Conservation (phyloP, 1,140 invertebrate genomes). For the Steinernema feltiae region DNA sequence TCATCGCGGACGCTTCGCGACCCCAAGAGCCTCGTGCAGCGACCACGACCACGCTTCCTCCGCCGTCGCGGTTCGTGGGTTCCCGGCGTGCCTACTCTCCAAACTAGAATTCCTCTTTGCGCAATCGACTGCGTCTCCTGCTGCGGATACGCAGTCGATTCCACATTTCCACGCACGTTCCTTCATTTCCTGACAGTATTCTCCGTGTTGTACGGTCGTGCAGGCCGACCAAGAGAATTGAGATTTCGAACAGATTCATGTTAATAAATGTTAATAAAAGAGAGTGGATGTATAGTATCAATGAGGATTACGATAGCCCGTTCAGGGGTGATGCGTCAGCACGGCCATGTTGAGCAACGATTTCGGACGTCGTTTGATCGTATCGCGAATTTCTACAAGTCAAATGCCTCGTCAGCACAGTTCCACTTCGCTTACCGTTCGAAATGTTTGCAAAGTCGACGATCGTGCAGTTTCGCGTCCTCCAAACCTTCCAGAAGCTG, state of each 20-base stretch:
- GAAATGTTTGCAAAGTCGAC: slow-evolving; percentile 10
- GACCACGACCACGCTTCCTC: background rate
- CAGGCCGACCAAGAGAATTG: background rate
- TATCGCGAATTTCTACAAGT: slow-evolving; percentile 6
- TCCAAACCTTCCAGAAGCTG: slow-evolving; percentile 5
- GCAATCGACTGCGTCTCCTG: background rate
- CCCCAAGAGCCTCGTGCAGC: background rate
- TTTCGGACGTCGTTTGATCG: slow-evolving; percentile 18
- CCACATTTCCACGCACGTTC: background rate
- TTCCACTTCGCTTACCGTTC: background rate
- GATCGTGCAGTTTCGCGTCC: slow-evolving; percentile 10
- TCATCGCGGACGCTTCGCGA: background rate
- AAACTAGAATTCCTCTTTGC: too few relatives aligned
- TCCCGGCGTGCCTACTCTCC: background rate
- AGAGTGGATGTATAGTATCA: background rate
- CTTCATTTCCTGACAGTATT: background rate
- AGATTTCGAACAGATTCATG: too few relatives aligned
- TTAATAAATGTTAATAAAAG: background rate
- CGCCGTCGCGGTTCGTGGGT: background rate
- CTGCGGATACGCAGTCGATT: background rate
- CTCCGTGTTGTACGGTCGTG: slow-evolving; percentile 5
- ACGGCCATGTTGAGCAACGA: slow-evolving; percentile 18
- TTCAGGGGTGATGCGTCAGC: background rate
- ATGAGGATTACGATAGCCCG: background rate
- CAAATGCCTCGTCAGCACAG: background rate